A percentile compares a stretch with the other conserved stretches of the same genome.
These are phyloP conservation scores for Hemiscyllium ocellatum DNA, from an alignment of 2,113 vertebrate genomes.

Conservation along the genomic window DNA sequence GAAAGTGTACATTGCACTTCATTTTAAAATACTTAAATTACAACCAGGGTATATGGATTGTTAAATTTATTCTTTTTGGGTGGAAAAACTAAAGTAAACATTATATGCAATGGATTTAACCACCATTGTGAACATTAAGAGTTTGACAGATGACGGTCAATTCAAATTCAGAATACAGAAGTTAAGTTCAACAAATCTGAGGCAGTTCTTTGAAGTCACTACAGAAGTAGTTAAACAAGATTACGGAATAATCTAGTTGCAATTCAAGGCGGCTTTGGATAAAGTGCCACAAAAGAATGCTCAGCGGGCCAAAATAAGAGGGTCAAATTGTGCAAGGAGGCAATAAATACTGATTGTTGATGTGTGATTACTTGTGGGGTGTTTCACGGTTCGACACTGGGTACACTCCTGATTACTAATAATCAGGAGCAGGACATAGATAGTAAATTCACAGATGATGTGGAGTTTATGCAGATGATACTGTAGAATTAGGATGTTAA, in stretches of 20 bases:
- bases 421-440: not conserved
- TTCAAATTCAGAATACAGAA: not conserved
- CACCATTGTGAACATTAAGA: not conserved
- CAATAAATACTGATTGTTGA: too few species aligned
- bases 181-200: not conserved
- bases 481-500: not conserved
- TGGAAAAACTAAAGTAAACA: not conserved
- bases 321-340: too few species aligned
- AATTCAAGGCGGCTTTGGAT: too few species aligned
- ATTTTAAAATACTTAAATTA: not conserved
- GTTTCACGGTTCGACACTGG: not conserved
- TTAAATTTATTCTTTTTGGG: not conserved
- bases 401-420: not conserved
- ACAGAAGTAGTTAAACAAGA: not conserved
- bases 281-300: too few species aligned
- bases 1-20: not conserved
- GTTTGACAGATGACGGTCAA: not conserved
- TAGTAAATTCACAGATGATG: not conserved
- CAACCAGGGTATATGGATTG: not conserved
- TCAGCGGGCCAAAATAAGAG: too few species aligned
- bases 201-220: not conserved
- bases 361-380: not conserved
- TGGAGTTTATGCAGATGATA: not conserved
- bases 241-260: not conserved
- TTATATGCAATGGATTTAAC: not conserved